Conservation (phyloP, 2,888 invertebrate species). For the Emmelina monodactyla region DNA sequence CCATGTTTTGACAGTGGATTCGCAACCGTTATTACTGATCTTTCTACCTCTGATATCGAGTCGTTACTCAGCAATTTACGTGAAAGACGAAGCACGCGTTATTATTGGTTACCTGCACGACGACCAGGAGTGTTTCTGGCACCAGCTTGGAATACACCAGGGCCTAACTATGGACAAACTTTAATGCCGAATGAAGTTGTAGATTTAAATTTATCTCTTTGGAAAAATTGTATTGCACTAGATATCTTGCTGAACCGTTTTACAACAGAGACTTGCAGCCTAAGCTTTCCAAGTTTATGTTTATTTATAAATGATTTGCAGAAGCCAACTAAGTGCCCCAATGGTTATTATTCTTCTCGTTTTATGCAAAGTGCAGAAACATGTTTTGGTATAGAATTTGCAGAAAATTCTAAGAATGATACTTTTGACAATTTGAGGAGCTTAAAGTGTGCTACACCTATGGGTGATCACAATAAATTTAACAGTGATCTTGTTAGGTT, state of each 20-base stretch:
- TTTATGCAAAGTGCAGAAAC: slow-evolving; percentile 36
- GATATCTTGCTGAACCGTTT: slow-evolving; percentile 29
- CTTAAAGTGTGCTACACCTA: slow-evolving; percentile 32
- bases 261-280: slow-evolving; percentile 35
- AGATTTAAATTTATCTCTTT: slow-evolving; percentile 20
- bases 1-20: slow-evolving; percentile 49
- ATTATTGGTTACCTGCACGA: slow-evolving; percentile 59
- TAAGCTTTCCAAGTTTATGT: slow-evolving; percentile 40
- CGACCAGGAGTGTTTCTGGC: slow-evolving; percentile 45
- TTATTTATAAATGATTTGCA: slow-evolving; percentile 40
- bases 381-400: slow-evolving; percentile 41
- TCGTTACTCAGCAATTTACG: slow-evolving; percentile 33
- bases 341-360: slow-evolving; percentile 39
- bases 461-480: slow-evolving; percentile 21
- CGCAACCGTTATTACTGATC: slow-evolving; percentile 41
- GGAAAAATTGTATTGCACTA: slow-evolving; percentile 39
- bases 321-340: slow-evolving; percentile 38
- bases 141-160: slow-evolving; percentile 54
- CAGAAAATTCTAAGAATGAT: slow-evolving; percentile 13
- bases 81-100: slow-evolving; percentile 24
- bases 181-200: slow-evolving; percentile 24
- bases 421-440: slow-evolving; percentile 29
- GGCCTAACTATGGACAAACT: slow-evolving; percentile 40
- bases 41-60: slow-evolving; percentile 27
- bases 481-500: slow-evolving; percentile 27